A percentile compares a stretch with the other conserved stretches of the same genome.
These are phyloP conservation scores for Eubasilissa splendida DNA, from an alignment of 2,888 invertebrate genomes.

Conservation along the genomic window DNA sequence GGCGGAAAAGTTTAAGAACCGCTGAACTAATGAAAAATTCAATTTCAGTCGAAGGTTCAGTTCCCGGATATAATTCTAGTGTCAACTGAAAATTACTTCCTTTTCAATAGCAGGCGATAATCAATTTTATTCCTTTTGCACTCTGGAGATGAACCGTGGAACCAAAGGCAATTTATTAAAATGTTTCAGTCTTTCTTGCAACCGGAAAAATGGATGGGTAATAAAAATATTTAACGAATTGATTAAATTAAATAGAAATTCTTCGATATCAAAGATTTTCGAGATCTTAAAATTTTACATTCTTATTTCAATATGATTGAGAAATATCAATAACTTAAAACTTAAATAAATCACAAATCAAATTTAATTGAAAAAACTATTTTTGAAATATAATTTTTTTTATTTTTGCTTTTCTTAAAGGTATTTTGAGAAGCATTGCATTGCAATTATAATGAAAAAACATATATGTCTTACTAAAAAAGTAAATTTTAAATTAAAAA, in stretches of 20 bases:
- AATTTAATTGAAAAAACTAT: too few relatives aligned
- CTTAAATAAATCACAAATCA: too few relatives aligned
- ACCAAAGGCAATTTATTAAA: neutral
- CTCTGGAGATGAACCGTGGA: neutral
- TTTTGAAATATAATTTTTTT: too few relatives aligned
- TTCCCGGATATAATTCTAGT: conserved; percentile 45
- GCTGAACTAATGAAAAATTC: conserved; percentile 46
- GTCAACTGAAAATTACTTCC: conserved; percentile 45
- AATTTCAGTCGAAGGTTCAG: conserved; percentile 35
- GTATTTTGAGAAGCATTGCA: too few relatives aligned
- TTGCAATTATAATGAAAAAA: too few relatives aligned
- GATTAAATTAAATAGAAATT: neutral
- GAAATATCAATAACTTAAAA: too few relatives aligned
- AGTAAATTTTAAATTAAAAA: too few relatives aligned
- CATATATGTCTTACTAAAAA: too few relatives aligned
- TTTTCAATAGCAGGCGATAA: conserved; percentile 20
- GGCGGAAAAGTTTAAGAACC: neutral
- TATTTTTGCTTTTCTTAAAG: too few relatives aligned
- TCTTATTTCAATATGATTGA: too few relatives aligned
- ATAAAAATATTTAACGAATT: neutral
- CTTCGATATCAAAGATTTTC: neutral
- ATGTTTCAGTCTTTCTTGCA: neutral
- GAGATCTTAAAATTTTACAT: neutral
- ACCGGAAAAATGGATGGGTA: too few relatives aligned
- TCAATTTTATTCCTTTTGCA: conserved; percentile 27